phyloP scores from a whole-genome alignment of 1,140 invertebrate genomes.

The Drosophila kurseongensis region DNA sequence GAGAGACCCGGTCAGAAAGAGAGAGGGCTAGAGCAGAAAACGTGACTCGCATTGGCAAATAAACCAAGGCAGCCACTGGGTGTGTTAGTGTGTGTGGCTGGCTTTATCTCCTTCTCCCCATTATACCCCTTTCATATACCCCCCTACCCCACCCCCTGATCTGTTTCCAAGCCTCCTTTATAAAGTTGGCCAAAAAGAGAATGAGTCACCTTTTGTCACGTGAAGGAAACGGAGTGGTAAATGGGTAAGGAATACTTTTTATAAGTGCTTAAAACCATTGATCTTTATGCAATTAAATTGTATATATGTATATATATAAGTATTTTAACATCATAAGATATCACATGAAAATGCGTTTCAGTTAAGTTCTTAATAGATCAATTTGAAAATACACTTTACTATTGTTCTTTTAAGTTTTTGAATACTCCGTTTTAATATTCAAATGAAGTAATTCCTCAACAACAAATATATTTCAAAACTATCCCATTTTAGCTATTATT shows the following conservation, averaged over 20 bases:
- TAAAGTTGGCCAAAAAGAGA: constrained; percentile 19
- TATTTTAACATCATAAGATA: too few relatives aligned
- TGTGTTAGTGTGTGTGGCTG: constrained; percentile 25
- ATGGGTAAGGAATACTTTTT: not conserved
- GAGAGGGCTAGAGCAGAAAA: constrained; percentile 52
- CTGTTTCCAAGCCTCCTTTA: constrained; percentile 1
- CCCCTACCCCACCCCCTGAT: too few relatives aligned
- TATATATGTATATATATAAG: too few relatives aligned
- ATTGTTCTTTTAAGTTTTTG: too few relatives aligned
- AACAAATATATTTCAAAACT: too few relatives aligned
- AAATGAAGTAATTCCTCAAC: too few relatives aligned
- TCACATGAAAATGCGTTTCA: too few relatives aligned
- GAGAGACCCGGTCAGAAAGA: not conserved
- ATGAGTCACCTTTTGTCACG: constrained; percentile 25
- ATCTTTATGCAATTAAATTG: too few relatives aligned
- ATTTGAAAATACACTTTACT: too few relatives aligned
- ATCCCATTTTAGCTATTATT: too few relatives aligned
- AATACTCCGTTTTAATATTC: too few relatives aligned
- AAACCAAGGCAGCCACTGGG: constrained; percentile 66
- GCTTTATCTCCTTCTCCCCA: constrained; percentile 16
- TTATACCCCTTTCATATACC: not conserved
- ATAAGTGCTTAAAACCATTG: not conserved
- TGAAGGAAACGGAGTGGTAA: constrained; percentile 11
- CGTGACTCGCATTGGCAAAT: constrained; percentile 81
- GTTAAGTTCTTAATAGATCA: too few relatives aligned